Conservation (phyloP, 2,113 vertebrate genomes). For the Pituophis catenifer region DNA sequence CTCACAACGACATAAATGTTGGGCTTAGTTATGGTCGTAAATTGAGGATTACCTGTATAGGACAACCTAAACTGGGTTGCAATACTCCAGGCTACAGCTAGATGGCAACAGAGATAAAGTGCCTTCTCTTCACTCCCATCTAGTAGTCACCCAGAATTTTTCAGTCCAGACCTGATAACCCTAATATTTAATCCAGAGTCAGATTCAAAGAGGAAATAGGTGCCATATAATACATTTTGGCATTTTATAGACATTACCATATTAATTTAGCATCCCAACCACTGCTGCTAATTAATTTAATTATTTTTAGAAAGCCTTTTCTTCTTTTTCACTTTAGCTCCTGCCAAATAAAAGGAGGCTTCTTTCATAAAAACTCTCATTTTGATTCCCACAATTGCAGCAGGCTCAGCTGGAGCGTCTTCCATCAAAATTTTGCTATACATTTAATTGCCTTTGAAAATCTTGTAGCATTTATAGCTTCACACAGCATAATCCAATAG, state of each 20-base stretch:
- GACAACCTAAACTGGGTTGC: neutral
- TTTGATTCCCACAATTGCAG: neutral
- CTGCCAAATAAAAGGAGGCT: neutral
- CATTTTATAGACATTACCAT: neutral
- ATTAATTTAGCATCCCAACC: constrained; percentile 1
- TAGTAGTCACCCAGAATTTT: neutral
- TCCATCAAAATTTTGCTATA: neutral
- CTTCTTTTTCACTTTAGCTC: neutral
- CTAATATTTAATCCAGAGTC: neutral
- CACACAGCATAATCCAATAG: neutral
- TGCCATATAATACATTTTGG: neutral
- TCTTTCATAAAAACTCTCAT: neutral
- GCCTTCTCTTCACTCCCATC: neutral
- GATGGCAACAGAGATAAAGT: neutral
- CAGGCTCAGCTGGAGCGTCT: neutral
- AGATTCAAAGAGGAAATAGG: neutral
- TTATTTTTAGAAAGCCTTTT: neutral
- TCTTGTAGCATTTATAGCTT: neutral
- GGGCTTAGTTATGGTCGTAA: no score
- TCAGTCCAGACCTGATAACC: neutral
- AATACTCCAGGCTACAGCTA: neutral
- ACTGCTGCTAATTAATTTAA: neutral
- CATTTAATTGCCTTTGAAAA: neutral
- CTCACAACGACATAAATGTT: no score
- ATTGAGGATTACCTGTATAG: neutral